Conservation (phyloP, 92 coral and sea anemone species). For the Umimayanthus chanpuru region DNA sequence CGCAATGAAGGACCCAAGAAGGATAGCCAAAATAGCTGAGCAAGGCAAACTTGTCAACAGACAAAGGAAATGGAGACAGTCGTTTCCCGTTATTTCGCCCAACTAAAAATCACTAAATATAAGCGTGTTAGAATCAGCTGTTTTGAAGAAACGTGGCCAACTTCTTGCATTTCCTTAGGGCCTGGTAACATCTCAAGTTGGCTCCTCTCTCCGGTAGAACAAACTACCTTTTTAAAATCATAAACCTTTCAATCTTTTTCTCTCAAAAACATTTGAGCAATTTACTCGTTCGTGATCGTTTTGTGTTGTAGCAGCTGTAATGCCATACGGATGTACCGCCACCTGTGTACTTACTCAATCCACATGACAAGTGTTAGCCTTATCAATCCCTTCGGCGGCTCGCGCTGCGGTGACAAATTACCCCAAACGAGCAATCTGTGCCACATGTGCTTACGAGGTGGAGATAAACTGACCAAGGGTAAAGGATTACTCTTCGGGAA, state of each 20-base stretch:
- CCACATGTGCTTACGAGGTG: neutral
- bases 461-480: too few relatives aligned
- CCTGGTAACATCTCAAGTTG: neutral
- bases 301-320: neutral
- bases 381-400: neutral
- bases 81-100: neutral
- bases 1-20: neutral
- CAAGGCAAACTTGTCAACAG: neutral
- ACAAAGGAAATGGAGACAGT: too few relatives aligned
- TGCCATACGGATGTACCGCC: neutral
- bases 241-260: too few relatives aligned
- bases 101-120: too few relatives aligned
- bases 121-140: neutral
- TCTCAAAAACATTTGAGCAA: neutral
- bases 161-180: neutral
- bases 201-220: too few relatives aligned
- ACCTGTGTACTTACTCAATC: neutral
- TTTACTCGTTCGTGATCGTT: neutral
- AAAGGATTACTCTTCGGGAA: neutral
- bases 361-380: neutral
- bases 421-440: neutral
- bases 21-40: neutral
- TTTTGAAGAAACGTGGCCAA: neutral
- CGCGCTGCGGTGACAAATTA: neutral
- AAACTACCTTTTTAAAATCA: too few relatives aligned